Base-by-base conservation (phyloP, 2,113 vertebrate genomes). In the Ardeotis arabs region DNA sequence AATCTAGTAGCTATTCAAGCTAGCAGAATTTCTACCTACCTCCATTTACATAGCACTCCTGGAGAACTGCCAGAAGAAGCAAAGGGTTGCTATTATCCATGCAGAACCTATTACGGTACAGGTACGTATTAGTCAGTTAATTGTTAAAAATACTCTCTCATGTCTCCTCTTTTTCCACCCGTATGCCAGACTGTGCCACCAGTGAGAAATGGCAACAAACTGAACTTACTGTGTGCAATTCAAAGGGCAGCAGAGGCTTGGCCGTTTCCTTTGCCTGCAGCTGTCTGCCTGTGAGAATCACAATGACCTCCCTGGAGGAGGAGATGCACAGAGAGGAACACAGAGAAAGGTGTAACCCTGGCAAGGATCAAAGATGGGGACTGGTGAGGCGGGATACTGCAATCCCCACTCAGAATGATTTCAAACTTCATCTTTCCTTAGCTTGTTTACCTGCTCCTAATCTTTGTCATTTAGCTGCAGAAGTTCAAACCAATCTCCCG, bases 1-100 rank as follows among this genome's bases (percentile, higher is more conserved):
- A 99, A 99, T 97, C 97, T 99, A 93, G 99, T 99, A 76, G 99
- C 99, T 91, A 99, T 99, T 93, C 99, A 99, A 98, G 99, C 99
- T 80, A 99, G 99, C 97, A 98, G 99, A 90, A 99, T 99, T 97
- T 99, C 99, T 94, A 99, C 99, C 80, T 98, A 99, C 97, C 98
- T 99, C 93, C 99, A 99, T 94, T 98, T 99, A 81, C 98, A 99
- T 19, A 99, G 98, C 93, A 98, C 98, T 88, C 99, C 99, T 23
- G 99, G 99, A 70, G 99, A 99, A 77, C 94, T 99, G 63, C 99
- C 99, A 3, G 98, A 99, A 4, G 99, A 99, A 85, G 98, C 98
- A 93, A 99, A 98, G 95, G 98, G 99, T 63, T 99, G 99, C 95
- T 99, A 98, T 97, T 98, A 98, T 89, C 99, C 99, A 6, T 99